Base-by-base conservation (phyloP, 2,888 invertebrate genomes). In the Bruchidius siliquastri region DNA sequence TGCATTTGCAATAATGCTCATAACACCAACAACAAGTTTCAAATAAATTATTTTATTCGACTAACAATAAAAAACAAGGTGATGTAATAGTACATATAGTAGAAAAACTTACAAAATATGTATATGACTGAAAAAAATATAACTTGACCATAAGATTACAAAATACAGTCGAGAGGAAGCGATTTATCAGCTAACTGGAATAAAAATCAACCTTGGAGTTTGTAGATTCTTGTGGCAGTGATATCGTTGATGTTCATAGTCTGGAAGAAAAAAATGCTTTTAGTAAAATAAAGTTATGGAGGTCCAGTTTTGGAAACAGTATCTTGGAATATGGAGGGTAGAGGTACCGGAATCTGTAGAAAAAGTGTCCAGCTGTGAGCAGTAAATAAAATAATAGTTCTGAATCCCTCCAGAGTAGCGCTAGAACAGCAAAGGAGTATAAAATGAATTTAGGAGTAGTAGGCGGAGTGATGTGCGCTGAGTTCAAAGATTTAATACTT, bases 151-250 rank as follows among this genome's bases (percentile, higher is more conserved):
- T 49, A 49, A 49, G 1, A 13, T 26, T 13, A 49, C 18, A 13
- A 49, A 49, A 49, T 49, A 49, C 49, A 49, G 49, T 49, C 18
- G 18, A 13, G 18, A 49, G 49, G 49, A 49, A 49, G 49, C 1
- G 49, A 49, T 49, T 8, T 49, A 49, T 13, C 3, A 49, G 49
- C 49, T 49, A 13, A 49, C 3, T 49, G 49, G 22, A 6, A 22
- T 70, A 21, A 30, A 30, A 70, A 76, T 81, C 76, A 82, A 73
- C 78, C 81, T 77, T 81, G 81, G 0, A 80, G 30, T 76, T 84
- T 84, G 79, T 84, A 84, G 74, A 82, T 79, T 69, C 84, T 81
- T 20, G 83, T 83, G 20, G 82, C 80, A 20, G 80, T 80, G 71
- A 84, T 77, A 73, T 81, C 77, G 67, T 80, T 83, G 67, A 81